phyloP scores from a whole-genome alignment of 2,113 vertebrate genomes.

The Clinocottus analis region DNA sequence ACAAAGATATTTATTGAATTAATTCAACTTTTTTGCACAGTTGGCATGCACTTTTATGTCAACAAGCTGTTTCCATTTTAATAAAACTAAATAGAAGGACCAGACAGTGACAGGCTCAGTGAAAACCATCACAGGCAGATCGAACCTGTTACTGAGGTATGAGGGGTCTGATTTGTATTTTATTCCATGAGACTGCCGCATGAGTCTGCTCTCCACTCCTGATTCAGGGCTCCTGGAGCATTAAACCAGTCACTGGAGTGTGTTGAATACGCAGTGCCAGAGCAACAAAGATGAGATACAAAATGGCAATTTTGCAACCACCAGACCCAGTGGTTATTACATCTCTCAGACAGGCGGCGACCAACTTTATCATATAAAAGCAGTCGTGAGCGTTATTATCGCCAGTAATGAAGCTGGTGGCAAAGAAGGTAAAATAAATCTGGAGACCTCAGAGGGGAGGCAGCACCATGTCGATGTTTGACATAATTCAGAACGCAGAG shows the following conservation, averaged over 20 bases:
- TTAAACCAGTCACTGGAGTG: constrained; percentile 31
- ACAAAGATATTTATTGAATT: neutral
- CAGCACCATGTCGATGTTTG: constrained; percentile 18
- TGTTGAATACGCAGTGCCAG: constrained; percentile 16
- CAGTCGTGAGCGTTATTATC: constrained; percentile 12
- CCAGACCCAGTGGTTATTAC: constrained; percentile 34
- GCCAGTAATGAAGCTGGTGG: constrained; percentile 16
- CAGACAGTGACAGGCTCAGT: neutral
- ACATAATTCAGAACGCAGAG: constrained; percentile 15
- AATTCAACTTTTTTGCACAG: neutral
- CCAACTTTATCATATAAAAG: constrained; percentile 15
- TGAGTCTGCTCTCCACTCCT: constrained; percentile 26
- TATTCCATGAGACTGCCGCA: constrained; percentile 26
- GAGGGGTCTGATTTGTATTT: constrained; percentile 8
- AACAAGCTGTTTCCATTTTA: neutral
- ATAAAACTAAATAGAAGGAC: neutral
- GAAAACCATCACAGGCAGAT: neutral
- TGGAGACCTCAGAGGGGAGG: neutral
- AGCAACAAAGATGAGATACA: constrained; percentile 41
- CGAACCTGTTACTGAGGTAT: neutral
- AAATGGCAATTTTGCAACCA: constrained; percentile 41
- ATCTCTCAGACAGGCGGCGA: constrained; percentile 22
- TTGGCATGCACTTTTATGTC: neutral
- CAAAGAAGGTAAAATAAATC: constrained; percentile 26
- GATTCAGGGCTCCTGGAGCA: constrained; percentile 19